A percentile compares a stretch with the other conserved stretches of the same genome.
phyloP scores from a whole-genome alignment of 2,797 vertebrate species.

The Poecilia velifera region DNA sequence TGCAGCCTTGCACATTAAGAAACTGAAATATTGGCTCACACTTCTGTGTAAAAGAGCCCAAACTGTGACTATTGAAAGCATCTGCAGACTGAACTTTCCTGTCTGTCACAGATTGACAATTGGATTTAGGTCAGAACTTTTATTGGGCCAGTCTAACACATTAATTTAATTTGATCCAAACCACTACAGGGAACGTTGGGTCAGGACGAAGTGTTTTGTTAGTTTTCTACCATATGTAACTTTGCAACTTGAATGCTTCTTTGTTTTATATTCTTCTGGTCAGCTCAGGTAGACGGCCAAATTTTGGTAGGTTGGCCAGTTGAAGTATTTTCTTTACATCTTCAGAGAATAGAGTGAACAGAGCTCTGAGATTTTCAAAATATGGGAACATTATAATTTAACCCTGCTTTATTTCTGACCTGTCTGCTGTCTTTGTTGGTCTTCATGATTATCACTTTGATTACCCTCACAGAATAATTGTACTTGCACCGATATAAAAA shows the following conservation, averaged over 20 bases:
- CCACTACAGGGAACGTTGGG: neutral
- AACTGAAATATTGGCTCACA: neutral
- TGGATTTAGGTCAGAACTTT: neutral
- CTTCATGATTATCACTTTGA: neutral
- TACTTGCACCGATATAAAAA: neutral
- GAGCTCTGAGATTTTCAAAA: neutral
- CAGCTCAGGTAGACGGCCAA: neutral
- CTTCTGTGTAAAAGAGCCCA: neutral
- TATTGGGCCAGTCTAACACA: neutral
- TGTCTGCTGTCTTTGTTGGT: neutral
- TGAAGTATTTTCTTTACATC: neutral
- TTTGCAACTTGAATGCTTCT: neutral
- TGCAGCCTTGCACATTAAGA: neutral
- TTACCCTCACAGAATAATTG: neutral
- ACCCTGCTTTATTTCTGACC: neutral
- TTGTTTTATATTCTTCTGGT: neutral
- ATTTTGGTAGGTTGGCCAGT: neutral
- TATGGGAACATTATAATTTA: neutral
- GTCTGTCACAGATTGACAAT: neutral
- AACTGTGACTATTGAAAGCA: neutral
- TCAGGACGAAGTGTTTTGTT: neutral
- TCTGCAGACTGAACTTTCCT: neutral
- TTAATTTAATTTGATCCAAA: neutral
- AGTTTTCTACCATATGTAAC: neutral
- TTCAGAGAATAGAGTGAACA: neutral